phyloP scores from a whole-genome alignment of 2,113 vertebrate genomes.

The Bucco capensis region DNA sequence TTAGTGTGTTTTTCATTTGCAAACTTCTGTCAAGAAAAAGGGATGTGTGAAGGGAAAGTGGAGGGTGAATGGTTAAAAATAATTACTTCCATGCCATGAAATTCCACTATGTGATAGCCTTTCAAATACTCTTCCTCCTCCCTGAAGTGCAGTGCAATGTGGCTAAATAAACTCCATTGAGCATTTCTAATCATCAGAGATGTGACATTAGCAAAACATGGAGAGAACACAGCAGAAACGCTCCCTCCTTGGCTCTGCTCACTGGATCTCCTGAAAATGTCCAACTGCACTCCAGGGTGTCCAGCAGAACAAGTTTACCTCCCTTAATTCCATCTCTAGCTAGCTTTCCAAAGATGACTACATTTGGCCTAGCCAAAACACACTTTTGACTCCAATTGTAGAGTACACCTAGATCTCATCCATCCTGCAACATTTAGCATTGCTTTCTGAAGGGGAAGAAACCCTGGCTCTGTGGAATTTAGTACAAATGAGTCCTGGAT shows the following conservation, averaged over 20 bases:
- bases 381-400: background rate
- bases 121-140: background rate
- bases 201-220: accelerated
- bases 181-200: background rate
- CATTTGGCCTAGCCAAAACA: background rate
- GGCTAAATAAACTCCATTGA: background rate
- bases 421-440: background rate
- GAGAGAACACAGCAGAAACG: background rate
- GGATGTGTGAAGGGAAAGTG: background rate
- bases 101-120: background rate
- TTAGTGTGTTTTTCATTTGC: background rate
- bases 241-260: background rate
- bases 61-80: background rate
- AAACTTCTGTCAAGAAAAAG: background rate
- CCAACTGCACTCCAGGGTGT: background rate
- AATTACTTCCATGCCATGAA: background rate
- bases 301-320: background rate
- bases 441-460: background rate
- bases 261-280: accelerated
- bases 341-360: background rate
- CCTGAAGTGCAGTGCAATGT: background rate
- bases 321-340: background rate
- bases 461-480: background rate
- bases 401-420: background rate
- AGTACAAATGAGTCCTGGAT: background rate